Conservation (phyloP, 1,140 invertebrate species). For the Eubasilissa regina region DNA sequence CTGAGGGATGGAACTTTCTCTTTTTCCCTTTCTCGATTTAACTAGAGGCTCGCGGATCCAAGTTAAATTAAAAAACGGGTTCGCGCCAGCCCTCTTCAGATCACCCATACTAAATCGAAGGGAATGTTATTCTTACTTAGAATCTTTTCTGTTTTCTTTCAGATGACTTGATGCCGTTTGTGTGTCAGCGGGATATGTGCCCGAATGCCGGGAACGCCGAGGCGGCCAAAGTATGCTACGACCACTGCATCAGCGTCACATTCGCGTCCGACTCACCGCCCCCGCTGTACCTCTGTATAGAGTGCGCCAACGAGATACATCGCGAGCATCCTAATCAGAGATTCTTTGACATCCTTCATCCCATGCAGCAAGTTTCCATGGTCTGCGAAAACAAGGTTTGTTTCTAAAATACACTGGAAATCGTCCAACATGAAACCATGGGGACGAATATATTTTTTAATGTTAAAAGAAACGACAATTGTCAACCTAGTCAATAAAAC, state of each 20-base stretch:
- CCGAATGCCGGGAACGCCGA: conserved; percentile 87
- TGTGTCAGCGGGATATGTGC: conserved; percentile 90
- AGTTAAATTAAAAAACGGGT: too few relatives aligned
- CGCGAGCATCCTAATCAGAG: conserved; percentile 87
- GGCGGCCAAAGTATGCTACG: conserved; percentile 92
- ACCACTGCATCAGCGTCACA: conserved; percentile 88
- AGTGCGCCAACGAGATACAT: conserved; percentile 94
- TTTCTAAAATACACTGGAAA: too few relatives aligned
- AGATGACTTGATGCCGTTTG: conserved; percentile 83
- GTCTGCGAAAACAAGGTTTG: conserved; percentile 96
- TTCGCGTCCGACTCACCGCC: conserved; percentile 91
- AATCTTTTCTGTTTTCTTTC: neutral
- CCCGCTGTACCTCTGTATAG: conserved; percentile 95
- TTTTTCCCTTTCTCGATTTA: too few relatives aligned
- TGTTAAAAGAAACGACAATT: too few relatives aligned
- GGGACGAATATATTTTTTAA: too few relatives aligned
- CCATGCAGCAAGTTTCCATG: conserved; percentile 94
- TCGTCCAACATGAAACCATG: too few relatives aligned
- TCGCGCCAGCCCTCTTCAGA: too few relatives aligned
- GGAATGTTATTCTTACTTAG: too few relatives aligned
- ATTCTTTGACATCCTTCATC: conserved; percentile 93
- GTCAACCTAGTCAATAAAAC: too few relatives aligned
- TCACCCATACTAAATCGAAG: too few relatives aligned
- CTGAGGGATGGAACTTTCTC: too few relatives aligned
- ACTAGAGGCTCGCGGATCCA: too few relatives aligned